Evolutionary conservation across 1,140 invertebrate genomes (phyloP), one percentile per base, ranked within the genome.

Genomic region (Drosophila sulfurigaster): DNA sequence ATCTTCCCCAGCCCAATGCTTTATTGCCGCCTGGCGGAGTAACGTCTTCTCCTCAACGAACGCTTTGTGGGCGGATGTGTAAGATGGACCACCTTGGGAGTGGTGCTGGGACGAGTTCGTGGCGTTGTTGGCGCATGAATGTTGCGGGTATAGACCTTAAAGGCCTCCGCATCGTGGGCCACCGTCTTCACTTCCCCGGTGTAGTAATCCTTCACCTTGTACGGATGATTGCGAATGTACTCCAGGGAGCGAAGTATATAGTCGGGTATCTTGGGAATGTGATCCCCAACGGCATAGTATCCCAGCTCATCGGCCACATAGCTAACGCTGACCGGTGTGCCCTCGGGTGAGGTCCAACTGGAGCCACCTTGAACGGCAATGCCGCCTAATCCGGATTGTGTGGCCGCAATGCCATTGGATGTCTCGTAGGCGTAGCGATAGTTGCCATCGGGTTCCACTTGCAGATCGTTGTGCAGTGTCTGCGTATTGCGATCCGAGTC

Each of bases 251-350:
- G 75, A 13, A 90, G 28, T 20, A 92, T 92, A 28, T 91, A 91
- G 58, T 86, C 83, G 1, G 92, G 92, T 8, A 91, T 82, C 51
- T 91, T 92, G 41, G 93, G 94, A 25, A 93, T 93, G 7, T 93
- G 93, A n/a, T 94, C 93, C 11, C 94, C 94, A 0, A 91, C 80
- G 4, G 94, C 93, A 73, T 92, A 92, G 68, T 93, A 94, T 10
- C 93, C 95, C 57, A 94, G 95, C 73, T 95, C 95, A 78, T 95
- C 95, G 48, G 95, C 95, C 13, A 93, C 93, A 85, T 95, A 95
- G 30, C 91, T 93, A 0, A 94, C 79, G 16, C 92, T 86, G 52
- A 94, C 93, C 6, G 81, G 91, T 25, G 85, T 80, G 16, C 94
- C 94, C 73, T 94, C 93, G 32, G 91, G 91, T 1, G 91, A 88